Evolutionary conservation across 2,888 invertebrate genomes (phyloP).

Genomic region (Leptarthrus brevirostris): DNA sequence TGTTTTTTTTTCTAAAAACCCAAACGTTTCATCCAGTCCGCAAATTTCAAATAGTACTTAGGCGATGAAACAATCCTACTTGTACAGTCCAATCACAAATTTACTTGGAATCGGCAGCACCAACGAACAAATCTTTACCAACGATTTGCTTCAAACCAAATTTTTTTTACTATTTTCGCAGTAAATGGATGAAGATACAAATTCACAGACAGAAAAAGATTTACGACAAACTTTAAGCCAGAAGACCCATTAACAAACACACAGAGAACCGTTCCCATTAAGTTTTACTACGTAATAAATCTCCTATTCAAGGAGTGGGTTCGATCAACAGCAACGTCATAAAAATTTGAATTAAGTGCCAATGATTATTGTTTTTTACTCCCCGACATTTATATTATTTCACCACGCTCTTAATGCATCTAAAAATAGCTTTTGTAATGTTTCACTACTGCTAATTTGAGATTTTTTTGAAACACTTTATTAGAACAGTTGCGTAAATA

Average conservation of each 20-base stretch:
- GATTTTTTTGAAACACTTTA: background rate
- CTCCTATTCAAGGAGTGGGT: background rate
- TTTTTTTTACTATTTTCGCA: background rate
- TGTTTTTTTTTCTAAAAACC: background rate
- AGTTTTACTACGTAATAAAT: conserved; percentile 24
- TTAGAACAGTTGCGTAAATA: background rate
- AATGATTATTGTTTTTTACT: conserved; percentile 52
- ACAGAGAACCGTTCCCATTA: conserved; percentile 17
- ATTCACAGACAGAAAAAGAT: conserved; percentile 15
- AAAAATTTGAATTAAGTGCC: conserved; percentile 49
- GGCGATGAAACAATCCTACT: background rate
- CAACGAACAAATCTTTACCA: background rate
- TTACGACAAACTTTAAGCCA: conserved; percentile 18
- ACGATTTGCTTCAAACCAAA: background rate
- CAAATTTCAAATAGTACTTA: background rate
- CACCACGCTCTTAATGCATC: background rate
- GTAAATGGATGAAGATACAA: background rate
- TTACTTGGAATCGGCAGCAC: background rate
- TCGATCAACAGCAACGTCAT: conserved; percentile 8
- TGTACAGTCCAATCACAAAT: background rate
- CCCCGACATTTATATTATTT: background rate
- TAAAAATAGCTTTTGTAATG: conserved; percentile 56
- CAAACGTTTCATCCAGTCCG: conserved; percentile 15
- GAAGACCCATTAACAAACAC: conserved; percentile 32
- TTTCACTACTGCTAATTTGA: conserved; percentile 53